These are phyloP conservation scores for Acropternis orthonyx DNA, from an alignment of 2,797 vertebrate genomes.

Conservation along the genomic window DNA sequence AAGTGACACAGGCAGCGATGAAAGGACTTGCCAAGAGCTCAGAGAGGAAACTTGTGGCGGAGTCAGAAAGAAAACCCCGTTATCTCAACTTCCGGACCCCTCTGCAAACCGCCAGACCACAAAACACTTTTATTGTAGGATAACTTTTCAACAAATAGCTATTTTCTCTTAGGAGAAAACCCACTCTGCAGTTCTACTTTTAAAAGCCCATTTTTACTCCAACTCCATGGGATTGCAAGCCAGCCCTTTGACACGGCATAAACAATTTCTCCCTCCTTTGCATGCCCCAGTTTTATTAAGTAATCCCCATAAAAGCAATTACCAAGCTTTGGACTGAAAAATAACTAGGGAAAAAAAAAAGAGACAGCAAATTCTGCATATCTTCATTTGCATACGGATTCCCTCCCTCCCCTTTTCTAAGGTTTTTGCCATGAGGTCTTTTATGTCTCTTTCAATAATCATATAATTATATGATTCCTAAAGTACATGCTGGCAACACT, in stretches of 20 bases:
- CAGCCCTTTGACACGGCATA: background rate
- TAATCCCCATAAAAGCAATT: conserved; percentile 68
- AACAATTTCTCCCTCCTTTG: conserved; percentile 1
- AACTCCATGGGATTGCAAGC: background rate
- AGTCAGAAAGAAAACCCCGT: conserved; percentile 57
- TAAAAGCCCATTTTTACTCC: conserved; percentile 28
- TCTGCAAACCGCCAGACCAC: conserved; percentile 67
- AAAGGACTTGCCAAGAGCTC: conserved; percentile 6
- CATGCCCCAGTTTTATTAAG: conserved; percentile 61
- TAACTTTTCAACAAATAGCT: conserved; percentile 51
- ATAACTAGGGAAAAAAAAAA: background rate
- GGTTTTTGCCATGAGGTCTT: conserved; percentile 65
- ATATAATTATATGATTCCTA: conserved; percentile 71
- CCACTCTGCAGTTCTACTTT: conserved; percentile 37
- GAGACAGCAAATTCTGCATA: conserved; percentile 45
- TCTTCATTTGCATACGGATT: conserved; percentile 53
- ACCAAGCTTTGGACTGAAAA: conserved; percentile 57
- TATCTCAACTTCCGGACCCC: conserved; percentile 57
- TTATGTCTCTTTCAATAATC: conserved; percentile 72
- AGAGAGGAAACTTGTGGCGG: conserved; percentile 29
- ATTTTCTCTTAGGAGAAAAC: conserved; percentile 49
- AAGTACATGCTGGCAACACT: conserved; percentile 66
- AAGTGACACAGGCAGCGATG: background rate
- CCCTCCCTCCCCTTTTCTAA: conserved; percentile 26
- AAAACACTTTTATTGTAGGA: conserved; percentile 58